phyloP scores from a whole-genome alignment of 1,140 invertebrate genomes.

The Drosophila suzukii region DNA sequence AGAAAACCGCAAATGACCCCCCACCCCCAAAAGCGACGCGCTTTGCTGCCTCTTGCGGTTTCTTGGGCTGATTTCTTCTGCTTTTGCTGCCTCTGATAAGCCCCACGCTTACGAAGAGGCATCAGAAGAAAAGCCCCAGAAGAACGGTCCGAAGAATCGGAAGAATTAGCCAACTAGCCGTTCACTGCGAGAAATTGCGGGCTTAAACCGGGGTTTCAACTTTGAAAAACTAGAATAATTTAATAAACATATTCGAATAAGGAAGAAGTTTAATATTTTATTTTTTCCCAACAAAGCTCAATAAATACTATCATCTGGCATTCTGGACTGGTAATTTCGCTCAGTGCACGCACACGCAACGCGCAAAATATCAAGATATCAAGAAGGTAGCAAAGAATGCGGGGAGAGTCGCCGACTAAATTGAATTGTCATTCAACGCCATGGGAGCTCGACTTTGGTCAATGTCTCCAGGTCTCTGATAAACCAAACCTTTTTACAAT shows the following conservation, averaged over 20 bases:
- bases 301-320: too few relatives aligned
- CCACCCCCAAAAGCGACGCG: slow-evolving; percentile 52
- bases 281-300: too few relatives aligned
- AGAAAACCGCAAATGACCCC: slow-evolving; percentile 63
- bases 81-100: slow-evolving; percentile 29
- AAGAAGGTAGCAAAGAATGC: slow-evolving; percentile 6
- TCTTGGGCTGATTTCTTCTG: slow-evolving; percentile 28
- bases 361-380: not conserved
- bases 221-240: not conserved
- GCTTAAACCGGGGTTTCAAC: not conserved
- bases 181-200: not conserved
- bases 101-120: slow-evolving; percentile 9
- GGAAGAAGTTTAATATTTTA: too few relatives aligned
- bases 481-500: not conserved
- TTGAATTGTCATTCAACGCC: slow-evolving; percentile 20
- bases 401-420: not conserved
- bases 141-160: not conserved
- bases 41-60: slow-evolving; percentile 69
- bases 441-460: slow-evolving; percentile 8
- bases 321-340: not conserved
- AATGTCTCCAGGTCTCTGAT: not conserved
- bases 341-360: slow-evolving; percentile 8
- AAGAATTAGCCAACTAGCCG: not conserved
- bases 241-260: too few relatives aligned
- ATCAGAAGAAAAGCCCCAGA: not conserved